Conservation (phyloP, 1,140 invertebrate genomes). For the Drosophila cardini region DNA sequence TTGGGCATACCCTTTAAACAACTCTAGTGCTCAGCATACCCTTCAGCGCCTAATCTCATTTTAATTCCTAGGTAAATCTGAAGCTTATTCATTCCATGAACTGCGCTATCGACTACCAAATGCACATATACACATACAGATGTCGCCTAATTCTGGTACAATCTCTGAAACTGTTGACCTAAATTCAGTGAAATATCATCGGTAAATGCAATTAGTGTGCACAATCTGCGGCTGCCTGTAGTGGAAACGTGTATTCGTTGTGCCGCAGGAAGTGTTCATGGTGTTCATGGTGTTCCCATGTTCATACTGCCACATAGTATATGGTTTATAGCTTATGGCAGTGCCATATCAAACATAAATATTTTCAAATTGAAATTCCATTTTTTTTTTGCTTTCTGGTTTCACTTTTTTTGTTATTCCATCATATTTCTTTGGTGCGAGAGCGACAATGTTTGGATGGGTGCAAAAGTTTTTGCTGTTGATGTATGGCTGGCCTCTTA, state of each 20-base stretch:
- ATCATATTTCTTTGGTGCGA: slow-evolving; percentile 47
- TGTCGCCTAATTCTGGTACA: slow-evolving; percentile 27
- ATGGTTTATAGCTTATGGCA: slow-evolving; percentile 30
- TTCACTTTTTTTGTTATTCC: neutral
- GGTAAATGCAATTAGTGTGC: slow-evolving; percentile 71
- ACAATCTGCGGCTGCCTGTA: slow-evolving; percentile 52
- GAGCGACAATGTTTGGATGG: slow-evolving; percentile 50
- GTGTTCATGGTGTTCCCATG: neutral
- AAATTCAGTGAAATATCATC: slow-evolving; percentile 66
- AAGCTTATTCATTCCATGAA: neutral
- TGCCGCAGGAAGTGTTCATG: slow-evolving; percentile 2
- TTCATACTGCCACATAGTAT: neutral
- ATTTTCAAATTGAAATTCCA: slow-evolving; percentile 42
- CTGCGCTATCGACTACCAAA: neutral
- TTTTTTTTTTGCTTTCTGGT: neutral
- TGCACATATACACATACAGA: no score
- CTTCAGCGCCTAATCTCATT: no score
- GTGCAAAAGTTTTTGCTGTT: slow-evolving; percentile 63
- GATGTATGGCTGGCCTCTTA: slow-evolving; percentile 71
- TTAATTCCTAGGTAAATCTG: neutral
- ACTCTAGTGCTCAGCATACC: no score
- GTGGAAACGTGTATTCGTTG: slow-evolving; percentile 1
- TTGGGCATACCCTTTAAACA: no score
- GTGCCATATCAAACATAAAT: slow-evolving; percentile 37
- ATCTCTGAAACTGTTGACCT: slow-evolving; percentile 56